Evolutionary conservation across 2,888 invertebrate genomes (phyloP).

Genomic region (Clepsis dumicolana): DNA sequence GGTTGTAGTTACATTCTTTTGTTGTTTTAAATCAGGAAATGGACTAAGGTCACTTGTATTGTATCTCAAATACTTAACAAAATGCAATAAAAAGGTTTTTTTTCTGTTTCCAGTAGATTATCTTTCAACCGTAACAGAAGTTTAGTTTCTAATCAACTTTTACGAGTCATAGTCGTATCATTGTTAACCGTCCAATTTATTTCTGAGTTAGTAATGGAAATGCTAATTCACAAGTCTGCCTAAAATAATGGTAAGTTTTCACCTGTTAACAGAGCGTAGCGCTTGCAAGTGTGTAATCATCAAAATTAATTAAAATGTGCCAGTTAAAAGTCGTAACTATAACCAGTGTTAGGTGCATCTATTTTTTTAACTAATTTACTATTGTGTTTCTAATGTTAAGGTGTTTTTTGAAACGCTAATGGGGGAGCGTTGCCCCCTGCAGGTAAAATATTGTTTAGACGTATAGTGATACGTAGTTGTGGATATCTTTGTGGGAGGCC

Average conservation of each 20-base stretch:
- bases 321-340: too few relatives aligned
- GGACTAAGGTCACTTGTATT: neutral
- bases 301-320: neutral
- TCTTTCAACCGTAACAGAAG: neutral
- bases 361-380: too few relatives aligned
- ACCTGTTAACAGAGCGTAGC: slow-evolving; percentile 20
- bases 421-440: too few relatives aligned
- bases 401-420: too few relatives aligned
- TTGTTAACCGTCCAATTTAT: too few relatives aligned
- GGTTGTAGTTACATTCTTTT: neutral
- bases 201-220: too few relatives aligned
- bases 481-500: too few relatives aligned
- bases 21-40: slow-evolving; percentile 1
- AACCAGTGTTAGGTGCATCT: too few relatives aligned
- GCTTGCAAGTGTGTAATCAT: neutral
- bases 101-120: neutral
- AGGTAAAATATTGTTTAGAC: too few relatives aligned
- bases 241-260: slow-evolving; percentile 5
- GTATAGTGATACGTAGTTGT: too few relatives aligned
- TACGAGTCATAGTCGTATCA: too few relatives aligned
- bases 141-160: neutral
- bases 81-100: neutral
- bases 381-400: too few relatives aligned
- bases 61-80: neutral
- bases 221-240: neutral